phyloP scores from a whole-genome alignment of 2,797 vertebrate genomes.

The Rhinophrynus dorsalis region DNA sequence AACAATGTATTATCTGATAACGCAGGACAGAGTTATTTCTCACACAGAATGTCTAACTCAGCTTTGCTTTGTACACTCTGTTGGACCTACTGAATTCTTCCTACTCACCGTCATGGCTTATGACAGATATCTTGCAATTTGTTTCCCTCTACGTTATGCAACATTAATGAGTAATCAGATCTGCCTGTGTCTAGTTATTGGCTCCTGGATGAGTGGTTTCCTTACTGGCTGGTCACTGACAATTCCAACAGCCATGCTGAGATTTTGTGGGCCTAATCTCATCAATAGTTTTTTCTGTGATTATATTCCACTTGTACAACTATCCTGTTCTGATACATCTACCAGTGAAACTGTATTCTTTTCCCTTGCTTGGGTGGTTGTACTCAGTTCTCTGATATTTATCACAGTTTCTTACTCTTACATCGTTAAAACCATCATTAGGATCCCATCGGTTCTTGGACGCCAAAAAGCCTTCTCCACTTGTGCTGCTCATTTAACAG shows the following conservation, averaged over 20 bases:
- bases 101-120: conserved; percentile 28
- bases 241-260: conserved; percentile 36
- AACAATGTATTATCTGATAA: conserved; percentile 5
- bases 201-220: conserved; percentile 30
- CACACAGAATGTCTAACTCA: conserved; percentile 13
- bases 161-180: conserved; percentile 15
- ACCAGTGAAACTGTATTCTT: conserved; percentile 47
- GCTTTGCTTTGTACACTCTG: conserved; percentile 24
- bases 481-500: conserved; percentile 49
- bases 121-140: conserved; percentile 33
- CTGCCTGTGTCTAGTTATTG: conserved; percentile 2
- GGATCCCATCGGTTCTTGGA: conserved; percentile 45
- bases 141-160: conserved; percentile 21
- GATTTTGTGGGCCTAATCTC: conserved; percentile 48
- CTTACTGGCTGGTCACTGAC: conserved; percentile 34
- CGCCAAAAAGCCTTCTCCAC: conserved; percentile 52
- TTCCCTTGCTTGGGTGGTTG: conserved; percentile 46
- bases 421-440: conserved; percentile 46
- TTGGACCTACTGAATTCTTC: conserved; percentile 30
- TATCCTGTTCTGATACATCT: conserved; percentile 50
- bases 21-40: conserved; percentile 16
- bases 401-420: conserved; percentile 46
- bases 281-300: conserved; percentile 57
- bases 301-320: conserved; percentile 46
- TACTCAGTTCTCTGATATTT: conserved; percentile 43